Evolutionary conservation across 2,113 vertebrate species (phyloP).

Genomic region (Pungitius pungitius): DNA sequence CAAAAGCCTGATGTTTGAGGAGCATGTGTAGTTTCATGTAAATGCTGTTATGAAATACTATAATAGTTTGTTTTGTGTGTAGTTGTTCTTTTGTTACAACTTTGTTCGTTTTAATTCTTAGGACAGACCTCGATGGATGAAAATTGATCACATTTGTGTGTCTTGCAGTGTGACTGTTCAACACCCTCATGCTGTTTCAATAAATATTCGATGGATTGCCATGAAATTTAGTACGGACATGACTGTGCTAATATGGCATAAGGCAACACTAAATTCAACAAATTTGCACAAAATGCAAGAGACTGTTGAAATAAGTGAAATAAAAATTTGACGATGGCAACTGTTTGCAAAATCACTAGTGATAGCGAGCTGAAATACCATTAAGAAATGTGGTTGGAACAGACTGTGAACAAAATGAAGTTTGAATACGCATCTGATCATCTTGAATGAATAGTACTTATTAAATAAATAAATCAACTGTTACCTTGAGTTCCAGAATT

Average conservation of each 20-base stretch:
- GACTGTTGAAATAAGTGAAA: too few relatives aligned
- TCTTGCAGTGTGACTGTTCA: neutral
- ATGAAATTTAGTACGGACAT: neutral
- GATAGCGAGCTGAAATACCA: too few relatives aligned
- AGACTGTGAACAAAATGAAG: neutral
- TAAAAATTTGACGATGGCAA: too few relatives aligned
- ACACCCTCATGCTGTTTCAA: neutral
- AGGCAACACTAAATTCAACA: too few relatives aligned
- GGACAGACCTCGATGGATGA: neutral
- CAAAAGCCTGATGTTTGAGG: neutral
- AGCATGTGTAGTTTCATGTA: constrained; percentile 1
- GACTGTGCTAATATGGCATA: neutral
- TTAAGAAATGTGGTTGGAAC: too few relatives aligned
- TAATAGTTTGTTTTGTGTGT: constrained; percentile 6
- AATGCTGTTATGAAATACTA: neutral
- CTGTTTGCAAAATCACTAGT: too few relatives aligned
- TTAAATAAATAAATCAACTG: neutral
- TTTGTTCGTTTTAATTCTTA: neutral
- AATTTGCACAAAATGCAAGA: too few relatives aligned
- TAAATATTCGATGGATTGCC: neutral
- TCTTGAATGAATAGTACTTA: neutral
- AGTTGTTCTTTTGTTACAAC: neutral
- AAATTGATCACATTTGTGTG: neutral
- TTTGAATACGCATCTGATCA: neutral
- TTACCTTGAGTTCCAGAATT: neutral